A percentile compares a stretch with the other conserved stretches of the same genome.
These are phyloP conservation scores for Steinernema scapterisci DNA, from an alignment of 2,888 invertebrate species.

Conservation along the genomic window DNA sequence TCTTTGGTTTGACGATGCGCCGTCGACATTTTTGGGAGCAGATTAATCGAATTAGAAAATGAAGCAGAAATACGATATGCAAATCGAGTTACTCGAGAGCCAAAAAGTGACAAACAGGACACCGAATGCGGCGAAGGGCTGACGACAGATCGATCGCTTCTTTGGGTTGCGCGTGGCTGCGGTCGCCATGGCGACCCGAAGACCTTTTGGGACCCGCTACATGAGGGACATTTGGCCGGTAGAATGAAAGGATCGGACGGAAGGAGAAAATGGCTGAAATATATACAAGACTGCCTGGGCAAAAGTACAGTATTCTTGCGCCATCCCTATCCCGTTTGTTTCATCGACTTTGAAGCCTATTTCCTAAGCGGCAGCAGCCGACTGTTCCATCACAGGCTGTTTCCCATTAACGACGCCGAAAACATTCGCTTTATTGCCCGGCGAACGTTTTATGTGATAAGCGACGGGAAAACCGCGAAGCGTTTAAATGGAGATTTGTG, in stretches of 20 bases:
- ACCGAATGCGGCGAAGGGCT: not conserved
- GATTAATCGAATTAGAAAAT: slow-evolving; percentile 20
- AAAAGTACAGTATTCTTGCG: too few relatives aligned
- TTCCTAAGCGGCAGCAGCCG: too few relatives aligned
- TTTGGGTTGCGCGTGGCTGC: not conserved
- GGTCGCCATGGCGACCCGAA: slow-evolving; percentile 17
- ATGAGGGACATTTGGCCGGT: not conserved
- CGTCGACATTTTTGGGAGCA: not conserved
- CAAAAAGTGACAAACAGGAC: not conserved
- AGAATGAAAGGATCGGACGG: too few relatives aligned
- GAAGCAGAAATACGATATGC: slow-evolving; percentile 10
- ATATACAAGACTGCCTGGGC: too few relatives aligned
- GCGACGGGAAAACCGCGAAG: too few relatives aligned
- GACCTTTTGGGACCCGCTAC: not conserved
- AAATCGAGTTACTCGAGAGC: not conserved
- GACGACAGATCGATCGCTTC: not conserved
- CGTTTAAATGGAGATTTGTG: too few relatives aligned
- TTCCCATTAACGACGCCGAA: too few relatives aligned
- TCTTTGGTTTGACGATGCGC: not conserved
- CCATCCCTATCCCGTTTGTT: not conserved
- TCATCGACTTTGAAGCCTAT: not conserved
- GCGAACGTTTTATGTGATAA: too few relatives aligned
- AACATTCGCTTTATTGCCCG: too few relatives aligned
- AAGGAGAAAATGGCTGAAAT: too few relatives aligned
- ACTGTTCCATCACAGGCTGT: too few relatives aligned